Evolutionary conservation across 2,888 invertebrate species (phyloP), one percentile per base, ranked within the genome.

Genomic region (Acholoe squamosa): DNA sequence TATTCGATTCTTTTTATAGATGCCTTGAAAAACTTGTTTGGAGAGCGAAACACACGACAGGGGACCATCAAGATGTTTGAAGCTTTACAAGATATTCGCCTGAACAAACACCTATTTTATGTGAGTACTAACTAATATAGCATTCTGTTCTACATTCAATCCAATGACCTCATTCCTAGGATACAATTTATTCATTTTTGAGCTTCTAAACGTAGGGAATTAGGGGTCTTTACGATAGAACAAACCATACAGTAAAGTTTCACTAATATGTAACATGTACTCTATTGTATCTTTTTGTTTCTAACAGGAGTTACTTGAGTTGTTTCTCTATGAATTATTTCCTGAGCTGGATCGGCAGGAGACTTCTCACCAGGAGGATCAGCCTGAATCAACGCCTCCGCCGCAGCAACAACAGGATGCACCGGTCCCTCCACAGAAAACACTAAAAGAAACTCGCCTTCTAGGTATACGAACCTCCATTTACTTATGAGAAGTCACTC

Each of bases 21-120:
- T 95, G 97, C 98, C 93, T 96, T 98, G 92, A 97, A 97, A 92
- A 98, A 98, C 94, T 96, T 98, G 90, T 98, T 98, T 90, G 98
- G 98, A 33, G 97, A 98, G 90, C 98, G 97, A 95, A 98, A 98
- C 89, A 98, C 98, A 51, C 97, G 97, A 93, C 97, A 97, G 93
- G 98, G 98, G 84, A 97, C 98, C 0, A 97, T 97, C 92, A 98
- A 98, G 96, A 97, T 98, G 91, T 98, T 98, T 96, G 97, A 98
- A 95, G 97, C 98, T 89, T 96, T 98, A 92, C 98, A 98, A 96
- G 97, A 98, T 96, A 97, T 97, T 92, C 97, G 97, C 94, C 97
- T 98, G 94, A 98, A 98, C 96, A 98, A 98, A 95, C 98, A 98
- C 94, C 96, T 98, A 77, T 97, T 98, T 96, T 98, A 98, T 96